These are phyloP conservation scores for Lycaon pictus DNA, from an alignment of 2,113 vertebrate species.

Conservation along the genomic window DNA sequence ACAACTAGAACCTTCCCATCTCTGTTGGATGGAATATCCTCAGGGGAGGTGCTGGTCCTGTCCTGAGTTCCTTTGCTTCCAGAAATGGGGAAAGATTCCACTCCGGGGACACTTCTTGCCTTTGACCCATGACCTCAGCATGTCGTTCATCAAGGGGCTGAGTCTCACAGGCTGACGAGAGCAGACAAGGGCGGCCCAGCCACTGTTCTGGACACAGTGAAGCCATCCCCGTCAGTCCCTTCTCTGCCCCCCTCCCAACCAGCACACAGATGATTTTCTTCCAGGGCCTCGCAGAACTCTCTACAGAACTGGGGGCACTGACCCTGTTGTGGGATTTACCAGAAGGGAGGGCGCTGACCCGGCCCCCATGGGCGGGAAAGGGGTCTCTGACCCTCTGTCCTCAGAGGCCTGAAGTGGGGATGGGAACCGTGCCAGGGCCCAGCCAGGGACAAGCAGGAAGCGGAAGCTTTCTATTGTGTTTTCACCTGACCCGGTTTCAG, in stretches of 20 bases:
- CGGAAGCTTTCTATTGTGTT: background rate
- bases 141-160: accelerated
- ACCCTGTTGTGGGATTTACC: background rate
- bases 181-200: no score
- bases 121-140: accelerated
- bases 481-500: background rate
- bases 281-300: background rate
- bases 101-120: background rate
- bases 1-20: background rate
- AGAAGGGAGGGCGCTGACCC: accelerated
- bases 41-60: accelerated
- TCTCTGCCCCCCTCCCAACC: background rate
- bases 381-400: background rate
- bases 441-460: background rate
- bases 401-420: background rate
- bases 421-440: background rate
- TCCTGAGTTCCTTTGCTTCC: background rate
- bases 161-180: background rate
- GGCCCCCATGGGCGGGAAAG: background rate
- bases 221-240: accelerated
- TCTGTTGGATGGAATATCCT: background rate
- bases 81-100: background rate
- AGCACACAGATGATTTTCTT: background rate
- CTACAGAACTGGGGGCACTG: background rate
- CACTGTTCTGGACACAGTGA: background rate